These are phyloP conservation scores for Myiagra hebetior DNA, from an alignment of 2,113 vertebrate species.

Conservation along the genomic window DNA sequence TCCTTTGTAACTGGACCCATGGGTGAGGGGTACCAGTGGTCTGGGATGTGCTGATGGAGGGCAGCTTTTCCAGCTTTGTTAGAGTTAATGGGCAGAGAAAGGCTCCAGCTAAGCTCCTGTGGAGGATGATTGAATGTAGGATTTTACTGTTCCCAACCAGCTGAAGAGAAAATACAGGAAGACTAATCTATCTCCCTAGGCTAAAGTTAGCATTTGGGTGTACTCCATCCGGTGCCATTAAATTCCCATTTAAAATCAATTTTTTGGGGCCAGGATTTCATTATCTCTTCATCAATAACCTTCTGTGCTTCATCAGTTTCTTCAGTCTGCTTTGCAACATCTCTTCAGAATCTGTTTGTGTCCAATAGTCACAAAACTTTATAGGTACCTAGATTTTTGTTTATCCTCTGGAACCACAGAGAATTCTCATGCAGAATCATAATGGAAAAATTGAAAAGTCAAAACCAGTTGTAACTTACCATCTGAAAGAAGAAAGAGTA, in stretches of 20 bases:
- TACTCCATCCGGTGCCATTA: neutral
- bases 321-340: neutral
- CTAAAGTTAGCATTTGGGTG: conserved; percentile 23
- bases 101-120: neutral
- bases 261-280: neutral
- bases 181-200: neutral
- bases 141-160: neutral
- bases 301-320: neutral
- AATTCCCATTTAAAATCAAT: conserved; percentile 46
- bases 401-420: neutral
- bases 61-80: neutral
- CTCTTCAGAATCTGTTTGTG: neutral
- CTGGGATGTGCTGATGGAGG: neutral
- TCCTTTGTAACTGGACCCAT: rapidly evolving
- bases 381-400: neutral
- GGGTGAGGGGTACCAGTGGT: neutral
- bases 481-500: neutral
- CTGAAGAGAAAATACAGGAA: conserved; percentile 1
- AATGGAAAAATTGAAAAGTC: neutral
- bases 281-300: conserved; percentile 8
- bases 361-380: neutral
- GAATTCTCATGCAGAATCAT: neutral
- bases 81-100: neutral
- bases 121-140: neutral
- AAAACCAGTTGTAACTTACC: neutral